phyloP scores from a whole-genome alignment of 2,113 vertebrate species.

The Erpornis zantholeuca region DNA sequence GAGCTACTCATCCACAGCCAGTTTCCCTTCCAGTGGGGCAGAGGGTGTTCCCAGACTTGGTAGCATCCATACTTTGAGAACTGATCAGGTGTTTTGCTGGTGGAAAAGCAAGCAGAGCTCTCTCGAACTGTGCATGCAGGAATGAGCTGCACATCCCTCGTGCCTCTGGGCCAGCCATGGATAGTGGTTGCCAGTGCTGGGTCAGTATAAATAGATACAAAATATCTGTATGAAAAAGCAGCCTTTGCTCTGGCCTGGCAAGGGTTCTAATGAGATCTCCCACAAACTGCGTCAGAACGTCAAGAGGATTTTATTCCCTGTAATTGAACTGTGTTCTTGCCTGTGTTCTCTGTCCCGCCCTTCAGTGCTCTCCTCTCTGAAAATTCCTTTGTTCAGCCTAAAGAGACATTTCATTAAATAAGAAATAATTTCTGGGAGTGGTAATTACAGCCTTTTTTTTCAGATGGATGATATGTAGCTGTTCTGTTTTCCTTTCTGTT shows the following conservation, averaged over 20 bases:
- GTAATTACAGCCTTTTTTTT: constrained; percentile 36
- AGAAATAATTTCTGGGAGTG: constrained; percentile 53
- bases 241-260: constrained; percentile 6
- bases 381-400: constrained; percentile 50
- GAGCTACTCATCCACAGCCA: background rate
- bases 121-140: background rate
- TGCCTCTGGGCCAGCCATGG: background rate
- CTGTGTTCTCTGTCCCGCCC: background rate
- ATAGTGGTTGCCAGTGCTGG: background rate
- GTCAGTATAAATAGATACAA: constrained; percentile 17
- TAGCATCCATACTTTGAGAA: background rate
- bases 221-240: background rate
- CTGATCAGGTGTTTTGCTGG: background rate
- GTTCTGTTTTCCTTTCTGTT: constrained; percentile 12
- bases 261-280: constrained; percentile 17
- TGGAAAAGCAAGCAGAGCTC: background rate
- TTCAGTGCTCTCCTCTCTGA: constrained; percentile 26
- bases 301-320: constrained; percentile 46
- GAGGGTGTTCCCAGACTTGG: background rate
- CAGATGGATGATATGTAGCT: background rate
- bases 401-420: constrained; percentile 54
- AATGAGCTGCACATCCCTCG: background rate
- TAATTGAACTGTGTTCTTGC: constrained; percentile 37
- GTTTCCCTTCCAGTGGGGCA: background rate
- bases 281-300: constrained; percentile 53